Conservation (phyloP, 2,113 vertebrate genomes). For the Gymnogyps californianus region DNA sequence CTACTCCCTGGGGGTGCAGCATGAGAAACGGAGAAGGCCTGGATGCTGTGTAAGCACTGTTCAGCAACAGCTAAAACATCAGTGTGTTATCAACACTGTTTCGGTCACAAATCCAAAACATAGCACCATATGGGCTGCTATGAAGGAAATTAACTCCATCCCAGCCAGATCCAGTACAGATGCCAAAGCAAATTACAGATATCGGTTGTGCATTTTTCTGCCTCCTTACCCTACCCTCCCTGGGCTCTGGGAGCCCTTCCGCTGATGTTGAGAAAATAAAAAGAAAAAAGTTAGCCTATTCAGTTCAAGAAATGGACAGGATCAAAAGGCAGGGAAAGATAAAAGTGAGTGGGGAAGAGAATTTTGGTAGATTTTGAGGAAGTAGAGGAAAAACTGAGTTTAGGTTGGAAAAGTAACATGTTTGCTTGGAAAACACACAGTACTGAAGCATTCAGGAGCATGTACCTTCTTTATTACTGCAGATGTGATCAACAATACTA, state of each 20-base stretch:
- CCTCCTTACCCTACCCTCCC: background rate
- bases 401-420: background rate
- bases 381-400: background rate
- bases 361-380: background rate
- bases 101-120: background rate
- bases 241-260: background rate
- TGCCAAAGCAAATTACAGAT: background rate
- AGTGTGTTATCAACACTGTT: background rate
- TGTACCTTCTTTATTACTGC: background rate
- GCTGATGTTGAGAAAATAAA: background rate
- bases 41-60: background rate
- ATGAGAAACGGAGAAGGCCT: background rate
- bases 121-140: background rate
- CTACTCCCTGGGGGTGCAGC: background rate
- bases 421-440: background rate
- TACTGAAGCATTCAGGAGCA: background rate
- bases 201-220: background rate
- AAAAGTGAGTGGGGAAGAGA: background rate
- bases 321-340: background rate
- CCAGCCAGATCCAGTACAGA: background rate
- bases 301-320: background rate
- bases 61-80: background rate
- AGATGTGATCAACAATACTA: background rate
- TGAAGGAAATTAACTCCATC: background rate
- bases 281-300: background rate